Evolutionary conservation across 2,797 vertebrate genomes (phyloP), one percentile per base, ranked within the genome.

Genomic region (Rhinoraja longicauda): DNA sequence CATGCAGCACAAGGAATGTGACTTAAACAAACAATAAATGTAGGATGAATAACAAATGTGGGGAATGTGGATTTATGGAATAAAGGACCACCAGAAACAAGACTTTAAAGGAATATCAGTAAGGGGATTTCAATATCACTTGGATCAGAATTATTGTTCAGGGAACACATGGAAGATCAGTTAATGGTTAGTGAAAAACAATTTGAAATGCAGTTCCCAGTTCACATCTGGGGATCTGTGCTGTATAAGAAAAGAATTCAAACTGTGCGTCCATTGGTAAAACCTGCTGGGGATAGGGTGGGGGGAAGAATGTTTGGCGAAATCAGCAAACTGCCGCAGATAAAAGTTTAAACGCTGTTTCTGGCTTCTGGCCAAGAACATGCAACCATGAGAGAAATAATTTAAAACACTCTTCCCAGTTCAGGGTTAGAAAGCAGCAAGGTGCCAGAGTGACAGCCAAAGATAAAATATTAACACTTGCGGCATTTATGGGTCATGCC

Each of bases 121-220:
- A 64, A 59, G 1, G 29, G 82, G 84, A 88, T 88, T 88, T 88
- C n/a, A 64, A 64, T 88, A 32, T 88, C 84, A 88, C n/a, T 17
- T 17, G 26, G 57, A 29, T n/a, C 29, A 9, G 59, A 88, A n/a
- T 19, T 19, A 53, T 32, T 62, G 6, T 15, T 64, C 12, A 8
- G 15, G 4, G n/a, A 32, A 32, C 15, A 19, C 5, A 64, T 64
- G 12, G 59, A 64, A 64, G 45, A 19, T 17, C 57, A 64, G 57
- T 88, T 88, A 86, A 86, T 1, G 10, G 0, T 10, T 13, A 59
- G 0, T 10, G 3, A 29, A 29, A 45, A 59, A 59, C 26, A 53
- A 59, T 29, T 29, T 84, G 3, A 84, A 84, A 84, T 84, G 21
- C 26, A 26, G 8, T 84, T 84, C 81, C 10, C 29, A 36, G 6